Percentiles rank a stretch among this genome's conserved stretches.
Evolutionary conservation across 2,113 vertebrate genomes (phyloP).

Genomic region (Chionis minor): DNA sequence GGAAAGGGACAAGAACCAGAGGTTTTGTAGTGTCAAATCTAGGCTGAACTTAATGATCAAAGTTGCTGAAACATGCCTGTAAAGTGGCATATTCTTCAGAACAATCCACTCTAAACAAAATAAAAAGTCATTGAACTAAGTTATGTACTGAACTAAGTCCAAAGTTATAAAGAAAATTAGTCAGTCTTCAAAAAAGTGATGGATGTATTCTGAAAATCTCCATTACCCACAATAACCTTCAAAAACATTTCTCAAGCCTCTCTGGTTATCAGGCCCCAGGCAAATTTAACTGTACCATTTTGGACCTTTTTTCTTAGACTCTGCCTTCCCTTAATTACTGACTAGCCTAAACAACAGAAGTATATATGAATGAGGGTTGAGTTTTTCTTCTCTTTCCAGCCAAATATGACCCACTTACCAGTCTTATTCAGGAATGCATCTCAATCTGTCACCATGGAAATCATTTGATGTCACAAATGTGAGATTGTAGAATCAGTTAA

Average conservation of each 20-base stretch:
- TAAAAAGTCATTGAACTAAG: neutral
- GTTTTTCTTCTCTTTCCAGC: neutral
- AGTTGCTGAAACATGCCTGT: neutral
- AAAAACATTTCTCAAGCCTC: neutral
- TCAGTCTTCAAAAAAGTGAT: neutral
- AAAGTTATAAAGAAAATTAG: neutral
- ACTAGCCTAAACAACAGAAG: neutral
- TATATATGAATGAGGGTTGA: neutral
- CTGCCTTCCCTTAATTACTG: neutral
- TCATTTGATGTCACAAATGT: conserved; percentile 7
- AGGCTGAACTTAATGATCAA: neutral
- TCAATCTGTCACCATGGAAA: conserved; percentile 24
- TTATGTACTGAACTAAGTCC: neutral
- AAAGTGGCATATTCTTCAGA: neutral
- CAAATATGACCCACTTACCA: neutral
- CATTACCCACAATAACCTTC: neutral
- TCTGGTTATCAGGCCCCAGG: neutral
- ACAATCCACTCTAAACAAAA: neutral
- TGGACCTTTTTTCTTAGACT: neutral
- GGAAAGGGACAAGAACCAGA: neutral
- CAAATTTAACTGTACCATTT: neutral
- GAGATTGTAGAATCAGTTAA: neutral
- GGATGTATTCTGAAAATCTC: neutral
- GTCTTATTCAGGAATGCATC: neutral
- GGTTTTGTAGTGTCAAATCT: neutral